These are phyloP conservation scores for Cryptotermes secundus DNA, from an alignment of 1,140 invertebrate species.

Conservation along the genomic window DNA sequence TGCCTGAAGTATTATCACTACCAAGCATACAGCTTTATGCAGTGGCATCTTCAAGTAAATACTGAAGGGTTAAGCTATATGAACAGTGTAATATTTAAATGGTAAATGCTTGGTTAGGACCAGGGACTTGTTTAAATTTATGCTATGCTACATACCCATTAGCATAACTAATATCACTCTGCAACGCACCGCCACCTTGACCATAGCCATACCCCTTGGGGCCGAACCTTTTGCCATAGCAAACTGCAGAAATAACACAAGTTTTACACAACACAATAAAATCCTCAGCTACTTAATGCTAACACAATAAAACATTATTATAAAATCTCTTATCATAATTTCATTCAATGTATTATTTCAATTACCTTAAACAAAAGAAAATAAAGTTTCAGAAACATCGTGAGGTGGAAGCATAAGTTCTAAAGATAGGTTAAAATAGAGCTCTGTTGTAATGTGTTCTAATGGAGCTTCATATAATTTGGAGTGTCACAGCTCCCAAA, in stretches of 20 bases:
- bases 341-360: background rate
- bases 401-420: no score
- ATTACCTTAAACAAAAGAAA: no score
- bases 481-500: no score
- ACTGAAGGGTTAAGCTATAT: background rate
- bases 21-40: no score
- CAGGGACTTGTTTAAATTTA: background rate
- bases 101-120: background rate
- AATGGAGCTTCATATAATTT: no score
- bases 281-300: background rate
- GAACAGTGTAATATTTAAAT: background rate
- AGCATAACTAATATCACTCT: slow-evolving; percentile 73
- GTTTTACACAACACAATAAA: background rate
- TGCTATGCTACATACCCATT: slow-evolving; percentile 62
- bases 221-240: slow-evolving; percentile 92
- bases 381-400: no score
- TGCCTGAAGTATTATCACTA: no score
- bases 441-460: no score
- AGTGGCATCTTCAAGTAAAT: no score
- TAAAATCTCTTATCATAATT: background rate
- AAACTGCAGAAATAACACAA: slow-evolving; percentile 60
- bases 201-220: slow-evolving; percentile 93
- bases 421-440: no score
- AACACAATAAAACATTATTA: background rate
- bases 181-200: slow-evolving; percentile 85